Percentiles rank a stretch among this genome's conserved stretches.
Conservation (phyloP, 2,888 invertebrate species). For the Stenurella melanura region DNA sequence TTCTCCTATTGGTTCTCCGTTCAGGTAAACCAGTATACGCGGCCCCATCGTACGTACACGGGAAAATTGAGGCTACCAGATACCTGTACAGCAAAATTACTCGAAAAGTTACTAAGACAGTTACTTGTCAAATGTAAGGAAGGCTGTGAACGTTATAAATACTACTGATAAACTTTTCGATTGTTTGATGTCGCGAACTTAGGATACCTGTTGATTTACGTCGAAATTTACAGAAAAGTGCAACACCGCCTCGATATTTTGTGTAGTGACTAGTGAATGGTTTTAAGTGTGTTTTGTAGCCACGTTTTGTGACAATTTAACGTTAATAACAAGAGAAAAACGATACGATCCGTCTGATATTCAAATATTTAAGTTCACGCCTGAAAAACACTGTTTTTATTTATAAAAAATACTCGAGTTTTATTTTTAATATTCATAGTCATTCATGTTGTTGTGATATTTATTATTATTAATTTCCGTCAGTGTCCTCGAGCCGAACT, state of each 20-base stretch:
- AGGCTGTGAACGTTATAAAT: slow-evolving; percentile 61
- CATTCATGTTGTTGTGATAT: slow-evolving; percentile 56
- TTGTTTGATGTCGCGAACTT: slow-evolving; percentile 45
- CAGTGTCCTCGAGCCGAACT: slow-evolving; percentile 51
- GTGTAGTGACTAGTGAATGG: slow-evolving; percentile 45
- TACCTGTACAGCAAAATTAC: slow-evolving; percentile 61
- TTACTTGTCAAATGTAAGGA: slow-evolving; percentile 56
- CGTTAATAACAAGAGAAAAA: slow-evolving; percentile 20
- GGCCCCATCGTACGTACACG: slow-evolving; percentile 65
- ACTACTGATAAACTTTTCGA: slow-evolving; percentile 50
- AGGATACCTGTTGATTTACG: slow-evolving; percentile 55
- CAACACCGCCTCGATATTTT: slow-evolving; percentile 40
- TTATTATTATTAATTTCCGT: slow-evolving; percentile 47
- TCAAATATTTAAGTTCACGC: slow-evolving; percentile 21
- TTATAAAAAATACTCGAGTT: slow-evolving; percentile 35
- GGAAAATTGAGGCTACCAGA: slow-evolving; percentile 65
- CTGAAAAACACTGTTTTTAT: slow-evolving; percentile 13
- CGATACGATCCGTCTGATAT: slow-evolving; percentile 28
- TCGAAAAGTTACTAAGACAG: slow-evolving; percentile 55
- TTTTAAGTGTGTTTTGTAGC: slow-evolving; percentile 39
- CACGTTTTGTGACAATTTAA: slow-evolving; percentile 35
- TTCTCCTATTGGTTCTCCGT: slow-evolving; percentile 66
- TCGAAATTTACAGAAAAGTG: slow-evolving; percentile 44
- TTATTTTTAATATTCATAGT: slow-evolving; percentile 28
- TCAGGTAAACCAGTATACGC: slow-evolving; percentile 72